Evolutionary conservation across 2,113 vertebrate genomes (phyloP).

Genomic region (Anolis sagrei): DNA sequence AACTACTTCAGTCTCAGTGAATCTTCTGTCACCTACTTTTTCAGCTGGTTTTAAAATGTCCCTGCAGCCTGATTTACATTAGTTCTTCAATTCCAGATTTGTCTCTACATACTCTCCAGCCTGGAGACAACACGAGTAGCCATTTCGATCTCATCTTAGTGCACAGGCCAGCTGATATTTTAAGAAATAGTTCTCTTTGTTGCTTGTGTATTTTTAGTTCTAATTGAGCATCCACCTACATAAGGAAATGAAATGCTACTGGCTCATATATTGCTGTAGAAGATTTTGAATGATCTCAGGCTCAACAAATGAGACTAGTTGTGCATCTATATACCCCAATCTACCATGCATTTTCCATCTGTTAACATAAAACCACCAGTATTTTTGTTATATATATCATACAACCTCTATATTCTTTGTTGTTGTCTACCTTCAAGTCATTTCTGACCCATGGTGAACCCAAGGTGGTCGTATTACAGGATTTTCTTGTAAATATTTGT

Average conservation of each 20-base stretch:
- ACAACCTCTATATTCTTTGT: neutral
- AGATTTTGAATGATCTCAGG: neutral
- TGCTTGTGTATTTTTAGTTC: neutral
- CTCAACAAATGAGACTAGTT: neutral
- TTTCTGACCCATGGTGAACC: too few species aligned
- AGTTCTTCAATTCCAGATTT: constrained; percentile 13
- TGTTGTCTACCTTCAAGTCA: too few species aligned
- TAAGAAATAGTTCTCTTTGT: neutral
- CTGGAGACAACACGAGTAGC: neutral
- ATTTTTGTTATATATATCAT: neutral
- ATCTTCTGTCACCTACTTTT: too few species aligned
- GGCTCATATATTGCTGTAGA: neutral
- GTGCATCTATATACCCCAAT: neutral
- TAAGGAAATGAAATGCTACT: neutral
- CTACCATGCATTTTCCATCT: neutral
- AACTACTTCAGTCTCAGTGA: too few species aligned
- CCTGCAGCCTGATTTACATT: constrained; percentile 16
- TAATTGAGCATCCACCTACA: neutral
- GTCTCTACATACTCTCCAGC: neutral
- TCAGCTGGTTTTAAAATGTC: too few species aligned
- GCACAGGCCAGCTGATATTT: neutral
- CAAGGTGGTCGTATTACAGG: too few species aligned
- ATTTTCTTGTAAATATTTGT: too few species aligned
- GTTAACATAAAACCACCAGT: neutral
- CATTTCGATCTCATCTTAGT: neutral